phyloP scores from a whole-genome alignment of 2,797 vertebrate genomes.

The Melanotaenia nigrans region DNA sequence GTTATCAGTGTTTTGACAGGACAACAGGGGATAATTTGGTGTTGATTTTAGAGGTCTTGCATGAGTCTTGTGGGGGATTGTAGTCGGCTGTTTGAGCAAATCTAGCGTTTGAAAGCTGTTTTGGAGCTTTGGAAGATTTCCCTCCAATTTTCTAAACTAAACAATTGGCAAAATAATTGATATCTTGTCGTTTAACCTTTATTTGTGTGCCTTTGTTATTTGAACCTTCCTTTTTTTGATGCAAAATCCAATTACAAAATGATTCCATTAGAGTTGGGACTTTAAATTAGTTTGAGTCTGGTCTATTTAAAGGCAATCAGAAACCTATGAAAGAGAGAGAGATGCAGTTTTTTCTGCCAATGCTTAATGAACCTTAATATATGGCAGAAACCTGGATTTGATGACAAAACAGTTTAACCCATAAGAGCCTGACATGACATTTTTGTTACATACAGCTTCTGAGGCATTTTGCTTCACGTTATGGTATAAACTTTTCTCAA shows the following conservation, averaged over 20 bases:
- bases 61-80: not conserved
- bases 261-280: constrained; percentile 5
- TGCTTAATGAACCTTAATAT: not conserved
- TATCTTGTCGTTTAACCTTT: not conserved
- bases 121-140: not conserved
- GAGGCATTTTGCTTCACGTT: too few relatives aligned
- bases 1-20: constrained; percentile 32
- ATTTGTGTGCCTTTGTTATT: not conserved
- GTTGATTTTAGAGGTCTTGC: constrained; percentile 1
- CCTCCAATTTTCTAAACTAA: not conserved
- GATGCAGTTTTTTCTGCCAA: not conserved
- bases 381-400: not conserved
- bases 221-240: not conserved
- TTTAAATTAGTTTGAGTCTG: constrained; percentile 3
- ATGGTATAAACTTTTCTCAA: too few relatives aligned
- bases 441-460: too few relatives aligned
- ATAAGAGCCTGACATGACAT: too few relatives aligned
- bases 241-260: constrained; percentile 8
- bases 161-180: not conserved
- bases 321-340: not conserved
- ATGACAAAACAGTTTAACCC: not conserved
- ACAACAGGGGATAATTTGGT: not conserved
- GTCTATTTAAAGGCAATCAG: not conserved
- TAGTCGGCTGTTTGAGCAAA: not conserved
- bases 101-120: not conserved